phyloP scores from a whole-genome alignment of 1,140 invertebrate species.

The Drosophila hydei region DNA sequence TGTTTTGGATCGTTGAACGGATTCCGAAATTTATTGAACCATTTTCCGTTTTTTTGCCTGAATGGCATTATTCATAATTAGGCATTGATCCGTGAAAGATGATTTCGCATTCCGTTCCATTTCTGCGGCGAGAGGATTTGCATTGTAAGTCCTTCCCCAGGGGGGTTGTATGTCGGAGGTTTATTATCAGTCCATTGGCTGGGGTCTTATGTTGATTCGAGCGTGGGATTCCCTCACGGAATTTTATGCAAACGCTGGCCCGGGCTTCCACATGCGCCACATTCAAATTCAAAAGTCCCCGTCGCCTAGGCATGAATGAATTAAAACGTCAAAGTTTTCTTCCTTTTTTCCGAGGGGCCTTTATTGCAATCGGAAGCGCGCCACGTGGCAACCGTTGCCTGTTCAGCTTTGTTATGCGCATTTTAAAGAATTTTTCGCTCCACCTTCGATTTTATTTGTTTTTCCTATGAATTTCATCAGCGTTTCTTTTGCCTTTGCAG shows the following conservation, averaged over 20 bases:
- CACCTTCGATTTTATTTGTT: conserved; percentile 33
- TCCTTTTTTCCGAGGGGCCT: conserved; percentile 6
- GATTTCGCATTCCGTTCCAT: conserved; percentile 67
- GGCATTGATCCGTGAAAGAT: conserved; percentile 82
- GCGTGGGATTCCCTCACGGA: conserved; percentile 53
- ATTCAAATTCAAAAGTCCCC: conserved; percentile 56
- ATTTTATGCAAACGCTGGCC: conserved; percentile 49
- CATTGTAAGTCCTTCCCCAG: conserved; percentile 39
- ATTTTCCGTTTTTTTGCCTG: conserved; percentile 27
- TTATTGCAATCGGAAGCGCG: conserved; percentile 37
- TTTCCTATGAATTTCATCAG: conserved; percentile 51
- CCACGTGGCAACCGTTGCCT: conserved; percentile 34
- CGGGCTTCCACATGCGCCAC: conserved; percentile 2
- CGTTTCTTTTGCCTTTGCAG: conserved; percentile 81
- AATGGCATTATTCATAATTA: conserved; percentile 80
- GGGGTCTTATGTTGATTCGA: conserved; percentile 74
- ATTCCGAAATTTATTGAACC: conserved; percentile 30
- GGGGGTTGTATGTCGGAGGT: conserved; percentile 16
- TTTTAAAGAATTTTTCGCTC: conserved; percentile 64
- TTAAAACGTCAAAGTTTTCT: conserved; percentile 47
- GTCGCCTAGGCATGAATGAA: conserved; percentile 62
- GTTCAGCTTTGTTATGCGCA: conserved; percentile 59
- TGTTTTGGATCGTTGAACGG: conserved; percentile 19
- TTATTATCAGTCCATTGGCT: conserved; percentile 12
- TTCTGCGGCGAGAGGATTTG: conserved; percentile 75